Evolutionary conservation across 2,888 invertebrate genomes (phyloP).

Genomic region (Panopea generosa): DNA sequence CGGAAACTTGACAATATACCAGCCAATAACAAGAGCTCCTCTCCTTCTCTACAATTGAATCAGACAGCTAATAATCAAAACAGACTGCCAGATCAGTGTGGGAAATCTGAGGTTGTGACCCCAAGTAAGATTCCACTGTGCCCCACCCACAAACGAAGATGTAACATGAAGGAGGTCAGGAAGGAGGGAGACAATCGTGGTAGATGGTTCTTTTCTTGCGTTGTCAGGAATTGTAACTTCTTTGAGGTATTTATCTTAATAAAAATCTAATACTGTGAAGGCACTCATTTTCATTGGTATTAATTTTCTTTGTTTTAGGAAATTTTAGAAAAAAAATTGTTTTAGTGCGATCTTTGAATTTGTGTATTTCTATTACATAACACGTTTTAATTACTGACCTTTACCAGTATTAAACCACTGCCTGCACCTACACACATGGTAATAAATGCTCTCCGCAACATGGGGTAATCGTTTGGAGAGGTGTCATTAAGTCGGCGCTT

Average conservation of each 20-base stretch:
- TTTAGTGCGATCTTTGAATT: no score
- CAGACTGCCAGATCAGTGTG: not conserved
- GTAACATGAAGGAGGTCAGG: slow-evolving; percentile 68
- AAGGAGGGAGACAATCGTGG: slow-evolving; percentile 72
- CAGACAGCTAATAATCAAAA: not conserved
- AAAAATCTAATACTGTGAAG: not conserved
- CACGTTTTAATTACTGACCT: no score
- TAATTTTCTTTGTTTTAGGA: not conserved
- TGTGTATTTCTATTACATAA: no score
- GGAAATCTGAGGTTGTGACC: not conserved
- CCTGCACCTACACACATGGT: no score
- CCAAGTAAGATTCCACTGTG: slow-evolving; percentile 68
- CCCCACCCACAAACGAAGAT: slow-evolving; percentile 67
- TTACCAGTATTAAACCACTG: no score
- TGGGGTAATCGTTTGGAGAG: no score
- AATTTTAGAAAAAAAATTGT: no score
- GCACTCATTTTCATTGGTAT: no score
- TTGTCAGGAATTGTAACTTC: slow-evolving; percentile 66
- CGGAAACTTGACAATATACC: not conserved
- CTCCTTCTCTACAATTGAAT: not conserved
- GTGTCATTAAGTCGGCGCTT: no score
- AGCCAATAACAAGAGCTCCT: not conserved
- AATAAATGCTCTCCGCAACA: no score
- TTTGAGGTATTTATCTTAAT: slow-evolving; percentile 75
- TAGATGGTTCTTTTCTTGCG: slow-evolving; percentile 75